A percentile compares a stretch with the other conserved stretches of the same genome.
phyloP scores from a whole-genome alignment of 2,888 invertebrate genomes.

The Neoaliturus tenellus region DNA sequence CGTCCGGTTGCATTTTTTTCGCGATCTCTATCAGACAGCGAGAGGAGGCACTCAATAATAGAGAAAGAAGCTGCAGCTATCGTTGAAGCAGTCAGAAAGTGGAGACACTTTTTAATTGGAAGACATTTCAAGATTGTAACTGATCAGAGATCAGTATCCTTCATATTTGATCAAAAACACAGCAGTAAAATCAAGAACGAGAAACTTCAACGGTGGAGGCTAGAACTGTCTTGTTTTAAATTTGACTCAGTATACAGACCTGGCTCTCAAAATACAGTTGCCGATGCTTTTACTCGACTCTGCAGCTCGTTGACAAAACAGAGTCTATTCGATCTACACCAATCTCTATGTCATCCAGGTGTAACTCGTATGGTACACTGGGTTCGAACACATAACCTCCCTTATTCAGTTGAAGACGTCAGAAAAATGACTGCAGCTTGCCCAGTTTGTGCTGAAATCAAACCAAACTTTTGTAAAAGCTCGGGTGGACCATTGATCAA shows the following conservation, averaged over 20 bases:
- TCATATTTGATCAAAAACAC: conserved; percentile 5
- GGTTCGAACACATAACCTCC: conserved; percentile 40
- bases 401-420: conserved; percentile 59
- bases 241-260: no score
- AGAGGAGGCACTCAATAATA: neutral
- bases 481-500: no score
- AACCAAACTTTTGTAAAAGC: no score
- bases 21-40: conserved; percentile 9
- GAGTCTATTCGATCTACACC: conserved; percentile 33
- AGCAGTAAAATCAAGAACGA: conserved; percentile 59
- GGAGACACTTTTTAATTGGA: conserved; percentile 60
- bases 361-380: conserved; percentile 61
- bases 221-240: conserved; percentile 58
- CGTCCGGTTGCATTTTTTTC: conserved; percentile 47
- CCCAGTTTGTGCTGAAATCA: conserved; percentile 59
- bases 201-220: conserved; percentile 59
- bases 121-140: conserved; percentile 58
- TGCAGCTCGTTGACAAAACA: neutral
- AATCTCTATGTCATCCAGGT: conserved; percentile 59
- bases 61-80: conserved; percentile 54
- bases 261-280: neutral
- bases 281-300: neutral
- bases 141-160: conserved; percentile 58
- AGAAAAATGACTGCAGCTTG: conserved; percentile 57
- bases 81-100: conserved; percentile 56